These are phyloP conservation scores for Heterotilapia buettikoferi DNA, from an alignment of 2,113 vertebrate genomes.

Conservation along the genomic window DNA sequence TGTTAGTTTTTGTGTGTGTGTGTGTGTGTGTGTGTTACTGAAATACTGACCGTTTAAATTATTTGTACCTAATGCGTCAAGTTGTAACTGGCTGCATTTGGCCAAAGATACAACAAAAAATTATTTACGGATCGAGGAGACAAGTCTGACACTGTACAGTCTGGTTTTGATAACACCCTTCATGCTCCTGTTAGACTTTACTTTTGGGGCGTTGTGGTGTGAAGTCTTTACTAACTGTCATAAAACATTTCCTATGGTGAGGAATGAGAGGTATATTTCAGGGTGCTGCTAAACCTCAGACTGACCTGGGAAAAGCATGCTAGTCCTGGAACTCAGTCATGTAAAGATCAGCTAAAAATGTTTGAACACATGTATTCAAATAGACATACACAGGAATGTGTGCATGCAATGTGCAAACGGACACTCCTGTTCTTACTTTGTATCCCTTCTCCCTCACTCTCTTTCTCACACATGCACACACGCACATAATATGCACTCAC, in stretches of 20 bases:
- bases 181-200: slow-evolving; percentile 33
- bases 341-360: slow-evolving; percentile 21
- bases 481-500: slow-evolving; percentile 29
- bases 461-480: slow-evolving; percentile 1
- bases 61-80: neutral
- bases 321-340: slow-evolving; percentile 7
- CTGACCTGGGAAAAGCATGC: slow-evolving; percentile 53
- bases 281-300: slow-evolving; percentile 40
- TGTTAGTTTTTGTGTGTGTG: neutral
- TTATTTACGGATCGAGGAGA: neutral
- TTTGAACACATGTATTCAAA: neutral
- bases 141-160: neutral
- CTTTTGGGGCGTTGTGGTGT: slow-evolving; percentile 11
- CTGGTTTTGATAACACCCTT: slow-evolving; percentile 31
- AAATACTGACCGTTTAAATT: neutral
- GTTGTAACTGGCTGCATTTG: neutral
- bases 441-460: neutral
- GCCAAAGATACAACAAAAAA: neutral
- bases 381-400: slow-evolving; percentile 5
- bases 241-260: slow-evolving; percentile 28
- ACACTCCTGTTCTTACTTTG: neutral
- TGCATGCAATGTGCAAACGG: neutral
- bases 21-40: neutral
- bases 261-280: slow-evolving; percentile 28
- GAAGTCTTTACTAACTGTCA: slow-evolving; percentile 24